Conservation (phyloP, 2,888 invertebrate species). For the Oligia fasciuncula region DNA sequence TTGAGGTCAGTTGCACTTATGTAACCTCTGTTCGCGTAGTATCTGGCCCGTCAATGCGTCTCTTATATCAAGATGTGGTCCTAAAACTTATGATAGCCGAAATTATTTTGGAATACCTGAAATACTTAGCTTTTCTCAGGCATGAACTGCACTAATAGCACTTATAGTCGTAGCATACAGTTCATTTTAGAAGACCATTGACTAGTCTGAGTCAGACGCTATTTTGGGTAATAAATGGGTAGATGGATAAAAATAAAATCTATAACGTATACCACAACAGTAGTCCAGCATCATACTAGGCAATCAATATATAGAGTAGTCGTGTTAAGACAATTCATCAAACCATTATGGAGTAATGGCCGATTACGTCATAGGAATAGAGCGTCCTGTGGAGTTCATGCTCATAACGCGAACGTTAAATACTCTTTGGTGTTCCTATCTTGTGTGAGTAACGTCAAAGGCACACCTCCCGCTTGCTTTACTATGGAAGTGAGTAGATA, state of each 20-base stretch:
- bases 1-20: slow-evolving; percentile 87
- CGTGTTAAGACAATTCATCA: slow-evolving; percentile 21
- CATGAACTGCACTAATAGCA: slow-evolving; percentile 14
- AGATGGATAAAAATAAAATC: neutral
- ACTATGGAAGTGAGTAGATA: slow-evolving; percentile 27
- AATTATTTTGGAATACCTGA: too few species aligned
- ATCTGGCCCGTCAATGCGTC: neutral
- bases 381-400: slow-evolving; percentile 48
- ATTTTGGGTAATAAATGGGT: slow-evolving; percentile 2
- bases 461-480: slow-evolving; percentile 46
- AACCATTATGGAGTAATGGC: neutral
- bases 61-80: neutral
- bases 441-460: slow-evolving; percentile 38
- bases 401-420: slow-evolving; percentile 1
- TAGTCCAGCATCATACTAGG: neutral
- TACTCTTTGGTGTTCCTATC: slow-evolving; percentile 19
- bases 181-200: slow-evolving; percentile 29
- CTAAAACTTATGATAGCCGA: neutral
- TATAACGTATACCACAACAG: neutral
- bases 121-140: slow-evolving; percentile 3
- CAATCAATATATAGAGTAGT: neutral
- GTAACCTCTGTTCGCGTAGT: neutral
- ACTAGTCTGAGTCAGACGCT: slow-evolving; percentile 8
- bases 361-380: slow-evolving; percentile 29
- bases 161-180: neutral